phyloP scores from a whole-genome alignment of 1,140 invertebrate genomes.

The Ladona fulva region DNA sequence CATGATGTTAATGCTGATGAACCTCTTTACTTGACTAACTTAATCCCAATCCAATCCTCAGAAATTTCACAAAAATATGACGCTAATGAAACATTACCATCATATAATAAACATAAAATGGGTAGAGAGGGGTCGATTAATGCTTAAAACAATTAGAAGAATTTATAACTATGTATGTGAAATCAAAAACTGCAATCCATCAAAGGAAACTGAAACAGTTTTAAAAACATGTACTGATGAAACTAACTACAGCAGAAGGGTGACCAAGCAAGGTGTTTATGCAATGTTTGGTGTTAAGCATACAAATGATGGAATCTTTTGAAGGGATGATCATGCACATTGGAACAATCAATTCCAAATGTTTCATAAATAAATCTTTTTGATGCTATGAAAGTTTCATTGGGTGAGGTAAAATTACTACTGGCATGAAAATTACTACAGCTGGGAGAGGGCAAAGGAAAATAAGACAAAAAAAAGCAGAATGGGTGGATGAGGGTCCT shows the following conservation, averaged over 20 bases:
- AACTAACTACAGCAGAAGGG: neutral
- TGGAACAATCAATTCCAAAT: no score
- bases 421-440: neutral
- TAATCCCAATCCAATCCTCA: no score
- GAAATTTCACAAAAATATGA: no score
- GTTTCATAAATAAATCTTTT: neutral
- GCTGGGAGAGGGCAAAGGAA: neutral
- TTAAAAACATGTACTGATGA: neutral
- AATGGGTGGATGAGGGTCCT: neutral
- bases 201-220: neutral
- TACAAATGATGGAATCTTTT: neutral
- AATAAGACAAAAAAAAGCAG: neutral
- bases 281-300: neutral
- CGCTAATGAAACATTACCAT: no score
- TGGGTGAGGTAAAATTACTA: neutral
- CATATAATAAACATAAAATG: no score
- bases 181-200: no score
- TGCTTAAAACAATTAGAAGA: no score
- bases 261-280: neutral
- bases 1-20: no score
- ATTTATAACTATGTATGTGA: no score
- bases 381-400: neutral
- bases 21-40: no score
- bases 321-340: neutral
- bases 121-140: no score